Base-by-base conservation (phyloP, 2,888 invertebrate species). In the Pecten maximus region DNA sequence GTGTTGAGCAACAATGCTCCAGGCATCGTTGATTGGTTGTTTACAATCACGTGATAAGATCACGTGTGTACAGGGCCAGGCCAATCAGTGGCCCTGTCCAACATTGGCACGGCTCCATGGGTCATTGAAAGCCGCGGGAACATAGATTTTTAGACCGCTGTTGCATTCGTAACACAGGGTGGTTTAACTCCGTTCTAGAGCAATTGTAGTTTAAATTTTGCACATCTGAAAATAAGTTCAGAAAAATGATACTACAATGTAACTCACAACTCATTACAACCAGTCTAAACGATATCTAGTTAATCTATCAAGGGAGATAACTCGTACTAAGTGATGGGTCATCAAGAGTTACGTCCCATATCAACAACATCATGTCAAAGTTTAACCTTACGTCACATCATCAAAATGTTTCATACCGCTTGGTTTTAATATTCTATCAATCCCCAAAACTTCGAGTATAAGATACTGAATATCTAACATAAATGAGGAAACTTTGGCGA, bases 11-110 rank as follows among this genome's bases (percentile, higher is more conserved):
- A n/a, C n/a, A 28, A 35, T 74, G 74, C 35, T 40, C 40, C 28
- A 87, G 87, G 40, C 40, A 87, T 40, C 44, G 40, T 40, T 87
- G n/a, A 87, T 87, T 28, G 40, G n/a, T n/a, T 87, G 87, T 87
- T 10, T 40, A 40, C 0, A n/a, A 90, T 74, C 50, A 88, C 74
- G 35, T 74, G 74, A 74, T 90, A 60, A 39, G 88, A 88, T n/a
- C 88, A 88, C 74, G 89, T 48, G 87, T 91, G 88, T 8, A 90
- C 92, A 28, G 92, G 91, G 23, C 91, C 91, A 60, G 90, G 88
- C 90, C 91, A 92, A 44, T 88, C 90, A 74, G 91, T 88, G 16
- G 91, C 88, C 74, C 92, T 87, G 23, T 91, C 90, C 40, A 91
- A 86, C 23, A 50, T 28, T 48, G 89, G 87, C 8, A 86, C 88